phyloP scores from a whole-genome alignment of 1,140 invertebrate species.

The Holotrichia oblita region DNA sequence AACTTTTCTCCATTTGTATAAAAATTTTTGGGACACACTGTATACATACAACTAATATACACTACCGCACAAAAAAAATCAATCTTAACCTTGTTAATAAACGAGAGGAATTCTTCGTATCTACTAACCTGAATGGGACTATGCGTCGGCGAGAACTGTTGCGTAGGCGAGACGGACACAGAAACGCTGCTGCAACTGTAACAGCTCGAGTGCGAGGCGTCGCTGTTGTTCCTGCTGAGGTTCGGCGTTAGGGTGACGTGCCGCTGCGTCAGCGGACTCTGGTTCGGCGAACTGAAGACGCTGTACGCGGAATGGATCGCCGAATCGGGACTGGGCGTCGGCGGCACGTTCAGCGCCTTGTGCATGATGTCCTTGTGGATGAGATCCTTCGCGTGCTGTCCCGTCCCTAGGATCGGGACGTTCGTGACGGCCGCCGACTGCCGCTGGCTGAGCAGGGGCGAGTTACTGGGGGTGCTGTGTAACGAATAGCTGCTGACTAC shows the following conservation, averaged over 20 bases:
- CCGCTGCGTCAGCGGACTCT: slow-evolving; percentile 84
- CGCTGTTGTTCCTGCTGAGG: slow-evolving; percentile 90
- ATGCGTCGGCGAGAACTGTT: slow-evolving; percentile 78
- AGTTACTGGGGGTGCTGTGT: slow-evolving; percentile 71
- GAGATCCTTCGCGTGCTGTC: slow-evolving; percentile 50
- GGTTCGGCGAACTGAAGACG: slow-evolving; percentile 82
- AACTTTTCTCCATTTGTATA: too few species aligned
- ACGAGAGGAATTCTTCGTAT: neutral
- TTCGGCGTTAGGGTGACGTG: slow-evolving; percentile 79
- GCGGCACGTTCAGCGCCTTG: slow-evolving; percentile 63
- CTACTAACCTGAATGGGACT: slow-evolving; percentile 79
- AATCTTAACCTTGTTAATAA: too few species aligned
- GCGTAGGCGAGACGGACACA: slow-evolving; percentile 66
- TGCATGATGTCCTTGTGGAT: slow-evolving; percentile 67
- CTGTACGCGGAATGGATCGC: slow-evolving; percentile 88
- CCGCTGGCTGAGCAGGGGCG: slow-evolving; percentile 70
- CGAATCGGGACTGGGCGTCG: slow-evolving; percentile 82
- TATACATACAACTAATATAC: too few species aligned
- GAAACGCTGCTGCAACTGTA: slow-evolving; percentile 79
- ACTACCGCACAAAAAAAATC: neutral
- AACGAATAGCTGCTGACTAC: slow-evolving; percentile 63
- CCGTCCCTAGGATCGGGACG: slow-evolving; percentile 41
- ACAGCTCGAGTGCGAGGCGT: slow-evolving; percentile 83
- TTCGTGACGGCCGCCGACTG: slow-evolving; percentile 57
- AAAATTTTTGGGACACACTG: too few species aligned